Conservation (phyloP, 2,888 invertebrate species). For the Melinopterus prodromus region DNA sequence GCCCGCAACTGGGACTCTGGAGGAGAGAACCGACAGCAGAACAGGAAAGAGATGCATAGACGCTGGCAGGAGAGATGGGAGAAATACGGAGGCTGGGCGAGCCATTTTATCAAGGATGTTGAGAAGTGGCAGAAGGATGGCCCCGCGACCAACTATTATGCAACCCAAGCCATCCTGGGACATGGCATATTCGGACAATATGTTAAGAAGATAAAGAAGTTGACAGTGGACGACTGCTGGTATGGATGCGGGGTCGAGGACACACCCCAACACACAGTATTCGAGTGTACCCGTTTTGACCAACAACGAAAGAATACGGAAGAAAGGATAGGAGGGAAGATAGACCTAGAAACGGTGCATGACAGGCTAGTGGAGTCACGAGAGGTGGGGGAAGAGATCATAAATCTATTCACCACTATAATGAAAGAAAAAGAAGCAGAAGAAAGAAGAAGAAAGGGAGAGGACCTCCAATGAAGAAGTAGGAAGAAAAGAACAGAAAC, state of each 20-base stretch:
- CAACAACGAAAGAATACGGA: neutral
- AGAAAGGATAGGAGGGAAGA: neutral
- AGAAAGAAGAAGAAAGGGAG: neutral
- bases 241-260: neutral
- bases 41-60: neutral
- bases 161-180: constrained; percentile 12
- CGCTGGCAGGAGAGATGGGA: constrained; percentile 6
- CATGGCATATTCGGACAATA: neutral
- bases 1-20: too few species aligned
- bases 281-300: neutral
- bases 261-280: too few species aligned
- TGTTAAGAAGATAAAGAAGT: neutral
- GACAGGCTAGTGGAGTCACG: neutral
- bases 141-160: neutral
- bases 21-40: too few species aligned
- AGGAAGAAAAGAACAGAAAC: neutral
- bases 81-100: neutral
- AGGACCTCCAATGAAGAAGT: neutral
- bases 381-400: neutral
- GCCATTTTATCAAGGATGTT: neutral
- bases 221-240: neutral
- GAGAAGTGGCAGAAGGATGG: neutral
- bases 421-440: neutral
- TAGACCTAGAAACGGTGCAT: neutral
- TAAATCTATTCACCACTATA: neutral